These are phyloP conservation scores for Uropsilus gracilis DNA, from an alignment of 2,113 vertebrate species.

Conservation along the genomic window DNA sequence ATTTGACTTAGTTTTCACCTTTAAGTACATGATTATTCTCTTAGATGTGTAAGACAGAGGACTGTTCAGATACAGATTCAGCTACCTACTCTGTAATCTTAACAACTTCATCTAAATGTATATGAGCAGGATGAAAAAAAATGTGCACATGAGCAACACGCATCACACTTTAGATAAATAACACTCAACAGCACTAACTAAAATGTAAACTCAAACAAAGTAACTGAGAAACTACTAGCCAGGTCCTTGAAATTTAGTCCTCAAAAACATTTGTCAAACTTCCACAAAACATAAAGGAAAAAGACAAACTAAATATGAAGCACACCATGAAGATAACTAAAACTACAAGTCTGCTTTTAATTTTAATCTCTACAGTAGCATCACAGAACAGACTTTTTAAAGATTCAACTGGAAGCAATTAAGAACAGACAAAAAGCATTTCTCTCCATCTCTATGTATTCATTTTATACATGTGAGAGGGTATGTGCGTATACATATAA, in stretches of 20 bases:
- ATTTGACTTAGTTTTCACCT: conserved; percentile 30
- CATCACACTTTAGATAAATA: background rate
- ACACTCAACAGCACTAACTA: background rate
- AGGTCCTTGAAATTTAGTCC: conserved; percentile 15
- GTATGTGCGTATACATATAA: background rate
- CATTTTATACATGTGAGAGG: background rate
- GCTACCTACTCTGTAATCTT: background rate
- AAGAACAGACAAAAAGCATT: conserved; percentile 2
- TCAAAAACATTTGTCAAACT: conserved; percentile 44
- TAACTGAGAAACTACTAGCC: conserved; percentile 26
- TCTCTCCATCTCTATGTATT: background rate
- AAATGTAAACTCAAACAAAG: conserved; percentile 43
- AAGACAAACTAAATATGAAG: background rate
- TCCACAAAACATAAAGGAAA: conserved; percentile 7
- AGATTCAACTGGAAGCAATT: conserved; percentile 19
- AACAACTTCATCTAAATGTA: background rate
- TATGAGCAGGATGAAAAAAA: no score
- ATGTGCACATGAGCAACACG: background rate
- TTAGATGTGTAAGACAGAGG: background rate
- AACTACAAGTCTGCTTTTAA: conserved; percentile 18
- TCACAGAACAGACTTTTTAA: background rate
- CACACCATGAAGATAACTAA: background rate
- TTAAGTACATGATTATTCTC: conserved; percentile 15
- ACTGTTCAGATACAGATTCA: background rate
- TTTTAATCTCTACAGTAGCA: conserved; percentile 14